Base-by-base conservation (phyloP, 2,888 invertebrate species). In the Eustalomyia histrio region DNA sequence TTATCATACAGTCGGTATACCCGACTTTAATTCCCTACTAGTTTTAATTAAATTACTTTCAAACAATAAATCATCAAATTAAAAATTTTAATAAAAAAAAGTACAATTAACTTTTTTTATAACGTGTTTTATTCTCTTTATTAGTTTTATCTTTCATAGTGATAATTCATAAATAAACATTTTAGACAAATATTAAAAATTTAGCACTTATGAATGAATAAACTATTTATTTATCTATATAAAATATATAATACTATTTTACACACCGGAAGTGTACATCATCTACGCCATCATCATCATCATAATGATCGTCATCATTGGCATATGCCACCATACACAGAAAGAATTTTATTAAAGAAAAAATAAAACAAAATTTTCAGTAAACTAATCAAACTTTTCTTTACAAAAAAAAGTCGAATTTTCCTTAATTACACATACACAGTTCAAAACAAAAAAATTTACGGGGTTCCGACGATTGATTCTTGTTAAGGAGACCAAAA, bases 241-340 rank as follows among this genome's bases (percentile, higher is more conserved):
- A 29, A 29, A 21, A 21, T 21, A 21, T 21, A 21, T 29, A 29
- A 29, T 29, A 29, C 1, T 29, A 29, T 29, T 29, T 7, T 29
- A 29, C 72, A 64, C 68, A 64, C 80, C 80, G 80, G 80, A 80
- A 68, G 73, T 72, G 47, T 64, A 64, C 68, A 68, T 50, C 21
- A 80, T 64, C 29, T 76, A 76, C 39, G 76, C 76, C 80, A 76
- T 75, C 76, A 71, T 29, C 33, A 50, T 21, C 47, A 47, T n/a
- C n/a, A n/a, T n/a, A n/a, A n/a, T 16, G 18, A 57, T 21, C 47
- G 12, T 24, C 47, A 67, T 71, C 29, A 50, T 57, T 14, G 35
- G n/a, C 43, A 47, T 3, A n/a, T 16, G 14, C 43, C 43, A 47
- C 43, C 4, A n/a, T n/a, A n/a, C n/a, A n/a, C n/a, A n/a, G n/a